These are phyloP conservation scores for Moxostoma hubbsi DNA, from an alignment of 2,797 vertebrate genomes.

Conservation along the genomic window DNA sequence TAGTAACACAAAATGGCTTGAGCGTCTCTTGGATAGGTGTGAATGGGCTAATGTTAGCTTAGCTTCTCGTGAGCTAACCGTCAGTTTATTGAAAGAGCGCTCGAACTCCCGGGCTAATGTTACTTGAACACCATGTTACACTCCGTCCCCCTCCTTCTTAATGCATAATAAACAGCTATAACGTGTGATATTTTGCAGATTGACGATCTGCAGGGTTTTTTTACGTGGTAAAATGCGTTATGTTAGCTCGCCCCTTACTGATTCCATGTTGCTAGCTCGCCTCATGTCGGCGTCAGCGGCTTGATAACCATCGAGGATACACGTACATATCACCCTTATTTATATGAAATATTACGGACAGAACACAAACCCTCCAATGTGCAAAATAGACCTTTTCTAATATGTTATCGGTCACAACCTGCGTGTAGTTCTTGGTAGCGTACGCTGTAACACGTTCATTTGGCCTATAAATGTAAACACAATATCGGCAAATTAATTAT, in stretches of 20 bases:
- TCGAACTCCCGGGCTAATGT: slow-evolving; percentile 6
- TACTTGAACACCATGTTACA: not conserved
- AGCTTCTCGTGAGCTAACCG: slow-evolving; percentile 21
- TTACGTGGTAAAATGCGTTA: slow-evolving; percentile 3
- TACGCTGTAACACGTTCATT: not conserved
- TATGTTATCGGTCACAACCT: not conserved
- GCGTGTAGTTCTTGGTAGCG: not conserved
- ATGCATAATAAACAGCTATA: too few species aligned
- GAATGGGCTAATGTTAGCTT: slow-evolving; percentile 33
- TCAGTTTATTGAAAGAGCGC: slow-evolving; percentile 19
- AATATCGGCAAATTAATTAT: not conserved
- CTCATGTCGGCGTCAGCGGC: slow-evolving; percentile 7
- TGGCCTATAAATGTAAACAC: not conserved
- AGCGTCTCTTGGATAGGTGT: not conserved
- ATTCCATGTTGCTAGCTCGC: slow-evolving; percentile 33
- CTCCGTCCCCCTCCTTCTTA: not conserved
- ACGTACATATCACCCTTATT: not conserved
- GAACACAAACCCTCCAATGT: not conserved
- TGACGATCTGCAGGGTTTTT: not conserved
- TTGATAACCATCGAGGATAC: not conserved
- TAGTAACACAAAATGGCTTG: not conserved
- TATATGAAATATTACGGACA: not conserved
- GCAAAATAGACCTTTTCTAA: not conserved
- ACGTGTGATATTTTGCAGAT: not conserved
- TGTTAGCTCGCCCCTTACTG: not conserved